Base-by-base conservation (phyloP, 2,888 invertebrate genomes). In the Cabera pusaria region DNA sequence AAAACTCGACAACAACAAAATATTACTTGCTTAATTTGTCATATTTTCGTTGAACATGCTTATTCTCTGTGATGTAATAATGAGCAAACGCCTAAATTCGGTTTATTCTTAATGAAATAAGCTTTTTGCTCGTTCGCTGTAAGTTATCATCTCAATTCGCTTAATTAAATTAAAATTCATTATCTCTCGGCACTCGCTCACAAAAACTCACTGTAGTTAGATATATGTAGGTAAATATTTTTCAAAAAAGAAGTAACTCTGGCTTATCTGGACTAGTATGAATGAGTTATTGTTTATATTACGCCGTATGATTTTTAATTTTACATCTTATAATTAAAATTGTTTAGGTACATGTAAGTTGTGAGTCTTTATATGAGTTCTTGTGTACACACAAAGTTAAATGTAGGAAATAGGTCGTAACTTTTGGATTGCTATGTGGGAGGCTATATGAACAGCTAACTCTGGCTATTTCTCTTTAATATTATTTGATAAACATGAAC, bases 271-370 rank as follows among this genome's bases (percentile, higher is more conserved):
- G 31, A 42, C 20, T 10, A 20, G n/a, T 21, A 4, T 25, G n/a
- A 28, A 28, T 28, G 16, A 32, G 29, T 27, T 40, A 49, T 38
- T 56, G 43, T 60, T 62, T 52, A 50, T 46, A 36, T 42, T 36
- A 48, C 33, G 46, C 36, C n/a, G n/a, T 38, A 31, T 46, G 38
- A 18, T 2, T 37, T 46, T 44, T 36, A 43, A 35, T 29, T 37
- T 49, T 49, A 46, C 31, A 31, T 31, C n/a, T 24, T 4, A 25
- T 22, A 9, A 22, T 28, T 20, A 28, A 28, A 8, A n/a, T n/a
- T n/a, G n/a, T n/a, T n/a, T n/a, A n/a, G n/a, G n/a, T n/a, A n/a
- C n/a, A n/a, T n/a, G n/a, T n/a, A n/a, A n/a, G n/a, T n/a, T n/a
- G n/a, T n/a, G n/a, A n/a, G n/a, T n/a, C n/a, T n/a, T n/a, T n/a